These are phyloP conservation scores for Xestia rhomboidea DNA, from an alignment of 2,888 invertebrate species.

Conservation along the genomic window DNA sequence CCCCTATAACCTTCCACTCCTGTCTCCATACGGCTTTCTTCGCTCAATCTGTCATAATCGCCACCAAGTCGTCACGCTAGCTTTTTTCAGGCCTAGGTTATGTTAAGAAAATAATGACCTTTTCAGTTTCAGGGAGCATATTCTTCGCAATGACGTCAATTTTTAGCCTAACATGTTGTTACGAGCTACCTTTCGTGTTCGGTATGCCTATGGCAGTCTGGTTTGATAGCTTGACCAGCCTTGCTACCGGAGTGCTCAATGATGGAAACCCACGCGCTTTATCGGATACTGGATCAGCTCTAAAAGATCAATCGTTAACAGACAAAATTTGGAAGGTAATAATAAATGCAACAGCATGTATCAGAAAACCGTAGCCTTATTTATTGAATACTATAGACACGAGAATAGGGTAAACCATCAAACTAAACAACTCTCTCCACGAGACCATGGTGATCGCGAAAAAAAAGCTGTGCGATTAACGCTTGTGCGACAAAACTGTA, in stretches of 20 bases:
- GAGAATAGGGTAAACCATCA: neutral
- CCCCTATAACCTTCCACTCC: neutral
- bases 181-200: neutral
- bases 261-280: neutral
- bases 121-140: conserved; percentile 29
- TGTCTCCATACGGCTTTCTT: neutral
- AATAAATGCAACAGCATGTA: neutral
- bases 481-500: neutral
- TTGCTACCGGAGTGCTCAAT: neutral
- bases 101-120: neutral
- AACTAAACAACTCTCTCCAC: neutral
- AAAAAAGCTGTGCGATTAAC: too few relatives aligned
- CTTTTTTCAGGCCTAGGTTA: neutral
- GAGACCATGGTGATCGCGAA: neutral
- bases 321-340: conserved; percentile 17
- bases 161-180: conserved; percentile 5
- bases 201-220: conserved; percentile 28
- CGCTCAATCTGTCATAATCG: neutral
- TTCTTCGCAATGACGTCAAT: conserved; percentile 13
- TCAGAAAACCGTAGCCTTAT: neutral
- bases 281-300: neutral
- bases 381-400: neutral
- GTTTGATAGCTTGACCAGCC: neutral
- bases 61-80: neutral
- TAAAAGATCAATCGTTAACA: neutral